Evolutionary conservation across 2,888 invertebrate genomes (phyloP), one percentile per base, ranked within the genome.

Genomic region (Diachrysia chrysitis): DNA sequence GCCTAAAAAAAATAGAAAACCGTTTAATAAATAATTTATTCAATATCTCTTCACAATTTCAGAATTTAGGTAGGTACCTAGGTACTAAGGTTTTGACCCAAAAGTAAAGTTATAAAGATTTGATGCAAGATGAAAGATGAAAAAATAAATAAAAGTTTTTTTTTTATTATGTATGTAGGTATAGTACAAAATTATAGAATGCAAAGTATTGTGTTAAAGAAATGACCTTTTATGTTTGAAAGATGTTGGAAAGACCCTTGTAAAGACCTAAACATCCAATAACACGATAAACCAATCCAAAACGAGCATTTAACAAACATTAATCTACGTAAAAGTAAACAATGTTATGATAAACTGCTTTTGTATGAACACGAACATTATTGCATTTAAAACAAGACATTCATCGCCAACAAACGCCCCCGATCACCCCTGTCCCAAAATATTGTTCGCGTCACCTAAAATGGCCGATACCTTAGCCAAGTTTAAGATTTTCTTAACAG

Each of bases 341-440:
- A 17, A 62, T 62, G 62, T 67, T 66, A 62, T 76, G 61, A 75
- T 76, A 64, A 63, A 74, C 63, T 53, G 63, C 37, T 79, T 69
- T 61, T 69, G 68, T 74, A 57, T 17, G 23, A 55, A 63, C 57
- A 19, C 17, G 21, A 58, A 55, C 62, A 65, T 71, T 60, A 23
- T 12, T 61, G 37, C 64, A 61, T 23, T 59, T 42, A 56, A 57
- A 75, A 78, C 57, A 66, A 71, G 71, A 54, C n/a, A 58, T 64
- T 67, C 63, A 76, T 76, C 32, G 63, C 65, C 19, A 46, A 59
- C 63, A 55, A 59, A 65, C 58, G 51, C 53, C 62, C 61, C 57
- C 53, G 57, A 68, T 66, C 60, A 63, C 62, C 66, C 60, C 56
- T 63, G 59, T 17, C 46, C 32, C 68, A 79, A 69, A 70, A 70